phyloP scores from a whole-genome alignment of 1,140 invertebrate genomes.

The Helicoverpa armigera region DNA sequence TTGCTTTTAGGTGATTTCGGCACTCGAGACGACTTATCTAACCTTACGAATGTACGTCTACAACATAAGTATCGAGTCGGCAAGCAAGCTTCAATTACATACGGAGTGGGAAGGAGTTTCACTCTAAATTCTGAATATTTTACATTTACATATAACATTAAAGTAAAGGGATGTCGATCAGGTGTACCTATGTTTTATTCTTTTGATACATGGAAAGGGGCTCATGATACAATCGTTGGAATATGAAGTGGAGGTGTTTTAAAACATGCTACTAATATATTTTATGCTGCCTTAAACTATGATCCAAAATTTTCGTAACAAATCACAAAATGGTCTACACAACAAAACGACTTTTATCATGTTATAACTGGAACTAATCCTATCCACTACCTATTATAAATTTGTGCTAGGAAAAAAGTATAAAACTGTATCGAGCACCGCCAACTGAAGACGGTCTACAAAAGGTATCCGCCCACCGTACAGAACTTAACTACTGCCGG shows the following conservation, averaged over 20 bases:
- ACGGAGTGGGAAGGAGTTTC: not conserved
- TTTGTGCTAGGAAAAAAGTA: not conserved
- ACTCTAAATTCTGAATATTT: not conserved
- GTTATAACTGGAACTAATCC: too few relatives aligned
- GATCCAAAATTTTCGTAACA: too few relatives aligned
- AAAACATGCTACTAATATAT: too few relatives aligned
- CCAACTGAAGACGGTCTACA: constrained; percentile 24
- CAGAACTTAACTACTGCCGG: constrained; percentile 26
- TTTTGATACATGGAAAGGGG: not conserved
- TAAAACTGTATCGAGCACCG: not conserved
- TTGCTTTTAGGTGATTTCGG: constrained; percentile 60
- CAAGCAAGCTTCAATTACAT: constrained; percentile 33
- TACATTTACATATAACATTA: not conserved
- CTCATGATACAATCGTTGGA: too few relatives aligned
- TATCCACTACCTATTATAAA: too few relatives aligned
- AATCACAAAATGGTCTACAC: too few relatives aligned
- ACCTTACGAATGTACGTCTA: constrained; percentile 44
- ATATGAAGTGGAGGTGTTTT: too few relatives aligned
- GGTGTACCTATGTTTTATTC: not conserved
- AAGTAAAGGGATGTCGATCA: not conserved
- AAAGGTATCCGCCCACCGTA: constrained; percentile 44
- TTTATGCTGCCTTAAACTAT: too few relatives aligned
- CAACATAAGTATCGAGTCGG: constrained; percentile 33
- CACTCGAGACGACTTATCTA: constrained; percentile 47
- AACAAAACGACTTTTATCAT: too few relatives aligned